Evolutionary conservation across 2,113 vertebrate genomes (phyloP).

Genomic region (Marmota flaviventris): DNA sequence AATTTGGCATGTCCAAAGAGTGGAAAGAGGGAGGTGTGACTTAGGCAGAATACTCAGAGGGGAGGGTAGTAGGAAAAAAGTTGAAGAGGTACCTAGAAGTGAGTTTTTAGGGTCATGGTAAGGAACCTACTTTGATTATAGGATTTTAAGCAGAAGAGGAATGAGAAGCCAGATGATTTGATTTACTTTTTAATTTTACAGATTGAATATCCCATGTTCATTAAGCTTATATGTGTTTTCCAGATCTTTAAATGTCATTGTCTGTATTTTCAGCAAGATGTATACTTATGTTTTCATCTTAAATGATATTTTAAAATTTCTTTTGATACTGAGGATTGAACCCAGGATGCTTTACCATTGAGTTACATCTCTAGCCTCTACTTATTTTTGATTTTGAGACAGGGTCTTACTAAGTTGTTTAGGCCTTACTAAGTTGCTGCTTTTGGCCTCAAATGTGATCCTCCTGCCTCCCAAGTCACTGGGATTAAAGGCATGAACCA

Average conservation of each 20-base stretch:
- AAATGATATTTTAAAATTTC: not conserved
- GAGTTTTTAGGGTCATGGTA: not conserved
- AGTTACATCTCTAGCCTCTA: too few relatives aligned
- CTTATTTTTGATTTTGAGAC: too few relatives aligned
- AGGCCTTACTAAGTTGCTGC: too few relatives aligned
- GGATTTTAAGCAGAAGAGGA: constrained; percentile 46
- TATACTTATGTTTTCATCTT: not conserved
- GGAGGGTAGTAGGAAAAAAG: not conserved
- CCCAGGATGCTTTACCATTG: too few relatives aligned
- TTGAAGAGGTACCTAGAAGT: not conserved
- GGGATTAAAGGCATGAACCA: too few relatives aligned
- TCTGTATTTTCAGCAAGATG: constrained; percentile 11
- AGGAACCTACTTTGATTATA: not conserved
- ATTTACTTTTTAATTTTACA: constrained; percentile 11
- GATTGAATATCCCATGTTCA: not conserved
- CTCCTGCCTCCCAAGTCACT: not conserved
- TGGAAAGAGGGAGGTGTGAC: not conserved
- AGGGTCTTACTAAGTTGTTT: too few relatives aligned
- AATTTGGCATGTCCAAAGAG: not conserved
- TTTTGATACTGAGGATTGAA: too few relatives aligned
- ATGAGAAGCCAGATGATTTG: not conserved
- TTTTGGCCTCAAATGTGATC: too few relatives aligned
- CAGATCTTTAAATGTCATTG: constrained; percentile 42
- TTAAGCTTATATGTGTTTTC: constrained; percentile 28
- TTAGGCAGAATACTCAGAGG: not conserved